A percentile compares a stretch with the other conserved stretches of the same genome.
Evolutionary conservation across 2,797 vertebrate genomes (phyloP).

Genomic region (Gymnocypris eckloni): DNA sequence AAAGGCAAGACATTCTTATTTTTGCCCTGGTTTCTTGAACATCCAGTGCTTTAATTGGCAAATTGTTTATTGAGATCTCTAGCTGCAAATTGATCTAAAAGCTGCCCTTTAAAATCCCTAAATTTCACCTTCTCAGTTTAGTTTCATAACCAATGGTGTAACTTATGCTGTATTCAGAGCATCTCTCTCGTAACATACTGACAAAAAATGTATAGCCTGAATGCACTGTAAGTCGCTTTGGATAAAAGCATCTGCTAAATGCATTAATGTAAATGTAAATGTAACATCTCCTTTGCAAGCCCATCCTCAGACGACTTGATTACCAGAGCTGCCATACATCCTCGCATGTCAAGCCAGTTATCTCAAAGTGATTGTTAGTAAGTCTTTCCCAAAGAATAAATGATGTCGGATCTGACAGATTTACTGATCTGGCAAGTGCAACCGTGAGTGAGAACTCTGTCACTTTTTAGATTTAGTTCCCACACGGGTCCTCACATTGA

Average conservation of each 20-base stretch:
- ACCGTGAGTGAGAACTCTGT: conserved; percentile 54
- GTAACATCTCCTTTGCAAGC: conserved; percentile 66
- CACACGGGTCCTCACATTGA: conserved; percentile 49
- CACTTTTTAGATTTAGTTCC: conserved; percentile 58
- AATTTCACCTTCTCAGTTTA: not conserved
- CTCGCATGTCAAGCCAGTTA: conserved; percentile 43
- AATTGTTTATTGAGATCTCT: not conserved
- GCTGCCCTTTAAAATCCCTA: not conserved
- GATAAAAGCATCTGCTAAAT: too few species aligned
- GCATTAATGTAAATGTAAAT: too few species aligned
- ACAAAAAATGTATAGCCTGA: too few species aligned
- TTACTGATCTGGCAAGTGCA: conserved; percentile 54
- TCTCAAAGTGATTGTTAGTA: conserved; percentile 42
- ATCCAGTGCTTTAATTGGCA: not conserved
- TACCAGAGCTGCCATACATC: conserved; percentile 3
- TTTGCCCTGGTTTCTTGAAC: not conserved
- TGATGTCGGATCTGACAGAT: conserved; percentile 58
- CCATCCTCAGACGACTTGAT: conserved; percentile 18
- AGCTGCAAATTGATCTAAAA: not conserved
- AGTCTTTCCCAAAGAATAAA: conserved; percentile 47
- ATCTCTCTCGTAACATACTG: conserved; percentile 75
- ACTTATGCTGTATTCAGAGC: conserved; percentile 69
- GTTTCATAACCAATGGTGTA: conserved; percentile 13
- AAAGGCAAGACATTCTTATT: conserved; percentile 26
- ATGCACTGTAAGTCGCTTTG: too few species aligned